phyloP scores from a whole-genome alignment of 2,797 vertebrate species.

The Sandelia bainsii region DNA sequence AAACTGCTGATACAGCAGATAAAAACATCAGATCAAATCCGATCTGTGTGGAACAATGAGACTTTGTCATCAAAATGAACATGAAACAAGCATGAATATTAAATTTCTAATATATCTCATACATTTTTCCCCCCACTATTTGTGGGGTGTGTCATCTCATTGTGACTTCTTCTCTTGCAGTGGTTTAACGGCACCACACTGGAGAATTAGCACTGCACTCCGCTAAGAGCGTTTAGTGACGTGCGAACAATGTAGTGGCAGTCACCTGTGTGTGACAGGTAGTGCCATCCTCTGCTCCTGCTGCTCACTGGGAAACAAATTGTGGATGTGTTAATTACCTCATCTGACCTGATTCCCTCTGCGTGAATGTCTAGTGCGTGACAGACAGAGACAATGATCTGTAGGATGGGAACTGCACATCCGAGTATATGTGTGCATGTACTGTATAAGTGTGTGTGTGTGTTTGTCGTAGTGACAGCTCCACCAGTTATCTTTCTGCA shows the following conservation, averaged over 20 bases:
- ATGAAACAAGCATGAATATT: too few relatives aligned
- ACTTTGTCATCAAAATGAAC: too few relatives aligned
- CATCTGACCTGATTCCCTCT: conserved; percentile 63
- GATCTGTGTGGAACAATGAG: too few relatives aligned
- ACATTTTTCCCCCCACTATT: too few relatives aligned
- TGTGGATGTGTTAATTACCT: conserved; percentile 75
- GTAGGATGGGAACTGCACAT: conserved; percentile 38
- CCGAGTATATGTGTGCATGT: conserved; percentile 7
- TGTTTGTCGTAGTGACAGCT: conserved; percentile 46
- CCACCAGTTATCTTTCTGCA: conserved; percentile 63
- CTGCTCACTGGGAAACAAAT: conserved; percentile 44
- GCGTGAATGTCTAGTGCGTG: conserved; percentile 46
- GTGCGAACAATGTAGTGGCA: not conserved
- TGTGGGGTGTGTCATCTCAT: too few relatives aligned
- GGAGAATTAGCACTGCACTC: too few relatives aligned
- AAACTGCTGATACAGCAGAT: too few relatives aligned
- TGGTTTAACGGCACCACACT: too few relatives aligned
- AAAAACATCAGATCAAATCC: too few relatives aligned
- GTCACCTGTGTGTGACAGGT: conserved; percentile 41
- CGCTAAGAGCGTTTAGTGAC: not conserved
- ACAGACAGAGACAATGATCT: conserved; percentile 57
- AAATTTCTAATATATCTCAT: too few relatives aligned
- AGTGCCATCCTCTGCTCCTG: conserved; percentile 24
- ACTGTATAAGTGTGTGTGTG: conserved; percentile 7
- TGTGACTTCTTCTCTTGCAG: too few relatives aligned